Base-by-base conservation (phyloP, 2,113 vertebrate species). In the Paraplagusia blochii region DNA sequence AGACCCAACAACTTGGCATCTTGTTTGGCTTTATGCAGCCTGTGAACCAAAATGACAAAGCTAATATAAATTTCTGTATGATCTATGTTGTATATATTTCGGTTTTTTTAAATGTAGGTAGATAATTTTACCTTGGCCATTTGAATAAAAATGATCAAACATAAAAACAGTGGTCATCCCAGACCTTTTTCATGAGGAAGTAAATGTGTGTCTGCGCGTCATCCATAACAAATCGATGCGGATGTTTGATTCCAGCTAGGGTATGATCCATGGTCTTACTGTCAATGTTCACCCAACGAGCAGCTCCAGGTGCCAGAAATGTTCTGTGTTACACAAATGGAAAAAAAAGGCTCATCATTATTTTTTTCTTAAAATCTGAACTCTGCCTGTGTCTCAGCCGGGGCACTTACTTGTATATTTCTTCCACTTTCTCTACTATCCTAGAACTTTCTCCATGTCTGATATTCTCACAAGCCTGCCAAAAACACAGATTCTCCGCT, bases 111-210 rank as follows among this genome's bases (percentile, higher is more conserved):
- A 29, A 29, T 29, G n/a, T n/a, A n/a, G n/a, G n/a, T n/a, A n/a
- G n/a, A n/a, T n/a, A n/a, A n/a, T n/a, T n/a, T n/a, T n/a, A n/a
- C n/a, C n/a, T n/a, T n/a, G 6, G 22, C 22, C 22, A 6, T 29
- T 2, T 29, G 22, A 29, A 29, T 29, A 29, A 6, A 4, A 29
- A 6, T 6, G 2, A 2, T 6, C 22, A 29, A 29, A 6, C 6
- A n/a, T 6, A 29, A 29, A 29, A 29, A 29, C 22, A 29, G 22
- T 29, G 22, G 22, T n/a, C n/a, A n/a, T n/a, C 13, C 1, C 85
- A 47, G 55, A 95, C 96, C 92, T 98, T 98, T 86, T 98, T 98
- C 95, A 98, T 98, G 52, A 99, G 91, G 88, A 95, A 92, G 88
- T 98, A 97, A 82, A 99, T 94, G 77, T 99, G 96, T 89, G 94